These are phyloP conservation scores for Piezodorus guildinii DNA, from an alignment of 1,140 invertebrate species.

Conservation along the genomic window DNA sequence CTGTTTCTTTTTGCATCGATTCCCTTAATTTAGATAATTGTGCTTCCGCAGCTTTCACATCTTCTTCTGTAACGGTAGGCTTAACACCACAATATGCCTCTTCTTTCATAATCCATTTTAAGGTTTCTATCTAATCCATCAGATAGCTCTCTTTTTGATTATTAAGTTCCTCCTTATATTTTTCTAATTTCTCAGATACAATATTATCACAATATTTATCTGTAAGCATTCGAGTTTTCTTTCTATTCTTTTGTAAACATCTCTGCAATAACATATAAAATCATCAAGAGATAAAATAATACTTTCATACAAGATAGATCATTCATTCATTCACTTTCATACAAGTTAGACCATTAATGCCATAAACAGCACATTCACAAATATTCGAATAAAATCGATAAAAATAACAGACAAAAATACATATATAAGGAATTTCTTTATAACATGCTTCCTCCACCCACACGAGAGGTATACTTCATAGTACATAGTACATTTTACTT, in stretches of 20 bases:
- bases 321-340: too few species aligned
- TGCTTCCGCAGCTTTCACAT: constrained; percentile 41
- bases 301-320: too few species aligned
- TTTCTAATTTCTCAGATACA: constrained; percentile 45
- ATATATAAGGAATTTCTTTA: too few species aligned
- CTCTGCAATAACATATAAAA: constrained; percentile 8
- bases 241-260: constrained; percentile 22
- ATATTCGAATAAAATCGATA: too few species aligned
- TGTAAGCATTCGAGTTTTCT: constrained; percentile 54
- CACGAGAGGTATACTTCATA: too few species aligned
- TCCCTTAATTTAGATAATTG: neutral
- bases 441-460: too few species aligned
- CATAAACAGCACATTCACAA: too few species aligned
- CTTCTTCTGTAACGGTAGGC: constrained; percentile 49
- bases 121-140: constrained; percentile 40
- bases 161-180: constrained; percentile 49
- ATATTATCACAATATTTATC: constrained; percentile 54
- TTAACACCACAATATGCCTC: constrained; percentile 50
- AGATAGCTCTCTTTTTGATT: constrained; percentile 55
- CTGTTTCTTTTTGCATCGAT: neutral
- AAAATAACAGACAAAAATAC: too few species aligned
- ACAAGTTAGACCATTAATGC: too few species aligned
- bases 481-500: too few species aligned
- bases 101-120: constrained; percentile 57
- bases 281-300: too few species aligned